Conservation (phyloP, 2,888 invertebrate species). For the Syrphus vitripennis region DNA sequence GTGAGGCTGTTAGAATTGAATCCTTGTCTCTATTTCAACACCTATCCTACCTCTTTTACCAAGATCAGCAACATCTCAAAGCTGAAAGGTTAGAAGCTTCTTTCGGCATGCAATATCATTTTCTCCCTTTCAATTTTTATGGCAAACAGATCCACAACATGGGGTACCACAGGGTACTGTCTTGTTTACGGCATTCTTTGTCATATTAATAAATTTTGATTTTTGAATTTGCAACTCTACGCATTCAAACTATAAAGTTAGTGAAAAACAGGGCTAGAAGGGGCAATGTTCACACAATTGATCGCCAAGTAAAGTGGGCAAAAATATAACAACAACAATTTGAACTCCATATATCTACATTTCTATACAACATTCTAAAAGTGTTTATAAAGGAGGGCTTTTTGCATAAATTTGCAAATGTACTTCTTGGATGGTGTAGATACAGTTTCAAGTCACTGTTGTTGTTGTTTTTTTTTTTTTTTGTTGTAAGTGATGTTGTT, state of each 20-base stretch:
- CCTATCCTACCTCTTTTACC: too few species aligned
- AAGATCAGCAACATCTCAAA: too few species aligned
- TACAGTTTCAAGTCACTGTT: background rate
- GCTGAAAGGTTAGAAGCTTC: too few species aligned
- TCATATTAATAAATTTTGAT: background rate
- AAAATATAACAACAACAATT: conserved; percentile 38
- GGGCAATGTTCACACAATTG: conserved; percentile 26
- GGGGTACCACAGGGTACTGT: background rate
- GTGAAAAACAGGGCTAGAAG: background rate
- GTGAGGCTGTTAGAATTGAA: too few species aligned
- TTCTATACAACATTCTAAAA: conserved; percentile 56
- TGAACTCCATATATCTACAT: conserved; percentile 8
- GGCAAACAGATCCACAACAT: too few species aligned
- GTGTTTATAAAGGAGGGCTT: conserved; percentile 65
- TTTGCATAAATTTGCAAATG: conserved; percentile 69
- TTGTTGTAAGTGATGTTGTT: background rate
- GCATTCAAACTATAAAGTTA: background rate
- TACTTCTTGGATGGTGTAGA: conserved; percentile 45
- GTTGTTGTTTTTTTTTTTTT: background rate
- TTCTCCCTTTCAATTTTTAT: too few species aligned
- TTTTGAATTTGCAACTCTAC: background rate
- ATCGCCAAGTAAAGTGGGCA: conserved; percentile 22
- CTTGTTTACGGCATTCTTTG: background rate
- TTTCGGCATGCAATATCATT: too few species aligned
- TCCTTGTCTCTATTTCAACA: too few species aligned